A percentile compares a stretch with the other conserved stretches of the same genome.
These are phyloP conservation scores for Geococcyx californianus DNA, from an alignment of 2,113 vertebrate species.

Conservation along the genomic window DNA sequence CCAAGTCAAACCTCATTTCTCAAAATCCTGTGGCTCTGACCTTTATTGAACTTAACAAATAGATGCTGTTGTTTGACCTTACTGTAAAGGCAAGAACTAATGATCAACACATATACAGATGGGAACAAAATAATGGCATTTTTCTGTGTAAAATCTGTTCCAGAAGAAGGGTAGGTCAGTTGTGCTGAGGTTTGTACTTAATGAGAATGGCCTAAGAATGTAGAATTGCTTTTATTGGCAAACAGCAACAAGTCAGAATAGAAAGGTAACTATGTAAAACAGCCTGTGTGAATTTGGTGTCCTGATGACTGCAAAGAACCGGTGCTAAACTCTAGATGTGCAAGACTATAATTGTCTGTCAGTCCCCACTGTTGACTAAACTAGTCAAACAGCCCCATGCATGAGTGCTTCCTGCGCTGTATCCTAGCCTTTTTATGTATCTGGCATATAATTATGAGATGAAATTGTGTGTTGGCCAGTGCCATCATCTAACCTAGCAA, in stretches of 20 bases:
- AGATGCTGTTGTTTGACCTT: background rate
- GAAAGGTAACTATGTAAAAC: background rate
- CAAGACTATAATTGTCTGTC: background rate
- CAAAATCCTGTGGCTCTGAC: background rate
- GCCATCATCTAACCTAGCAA: background rate
- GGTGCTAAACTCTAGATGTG: background rate
- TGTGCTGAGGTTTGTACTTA: background rate
- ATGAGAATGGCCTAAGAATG: background rate
- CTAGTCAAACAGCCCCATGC: background rate
- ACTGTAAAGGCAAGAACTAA: background rate
- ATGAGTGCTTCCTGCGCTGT: fast-evolving
- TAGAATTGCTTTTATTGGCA: background rate
- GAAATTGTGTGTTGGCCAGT: fast-evolving
- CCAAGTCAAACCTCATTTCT: background rate
- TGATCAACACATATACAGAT: no score
- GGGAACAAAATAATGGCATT: background rate
- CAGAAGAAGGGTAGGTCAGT: background rate
- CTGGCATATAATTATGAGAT: background rate
- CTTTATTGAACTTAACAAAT: background rate
- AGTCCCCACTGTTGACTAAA: fast-evolving
- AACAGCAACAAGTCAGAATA: background rate
- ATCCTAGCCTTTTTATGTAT: no score
- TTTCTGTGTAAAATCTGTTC: background rate
- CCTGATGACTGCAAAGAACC: background rate
- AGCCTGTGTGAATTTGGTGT: no score